These are phyloP conservation scores for Protosalanx chinensis DNA, from an alignment of 2,797 vertebrate species.

Conservation along the genomic window DNA sequence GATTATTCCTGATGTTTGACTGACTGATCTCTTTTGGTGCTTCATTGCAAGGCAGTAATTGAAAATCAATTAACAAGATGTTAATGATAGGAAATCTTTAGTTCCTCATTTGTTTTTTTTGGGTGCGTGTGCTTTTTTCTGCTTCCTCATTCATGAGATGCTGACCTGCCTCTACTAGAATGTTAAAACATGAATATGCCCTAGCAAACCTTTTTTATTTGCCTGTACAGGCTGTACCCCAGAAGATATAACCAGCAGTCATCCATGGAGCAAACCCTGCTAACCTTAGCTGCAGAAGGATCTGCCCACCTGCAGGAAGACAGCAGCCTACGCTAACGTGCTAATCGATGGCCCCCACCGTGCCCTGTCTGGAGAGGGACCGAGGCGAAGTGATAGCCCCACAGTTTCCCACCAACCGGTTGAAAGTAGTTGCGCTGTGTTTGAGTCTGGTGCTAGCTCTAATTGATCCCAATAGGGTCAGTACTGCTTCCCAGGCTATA, in stretches of 20 bases:
- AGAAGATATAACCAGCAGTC: not conserved
- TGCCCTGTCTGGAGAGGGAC: not conserved
- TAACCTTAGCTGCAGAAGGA: conserved; percentile 4
- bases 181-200: not conserved
- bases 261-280: not conserved
- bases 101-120: not conserved
- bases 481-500: not conserved
- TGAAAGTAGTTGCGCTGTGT: conserved; percentile 12
- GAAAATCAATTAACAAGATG: no score
- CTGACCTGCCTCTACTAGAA: not conserved
- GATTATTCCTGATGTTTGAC: not conserved
- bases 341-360: conserved; percentile 15
- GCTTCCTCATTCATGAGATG: not conserved
- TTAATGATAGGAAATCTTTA: no score
- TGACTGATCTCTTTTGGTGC: not conserved
- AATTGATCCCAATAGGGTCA: conserved; percentile 36
- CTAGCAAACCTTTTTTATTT: not conserved
- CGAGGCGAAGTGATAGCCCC: conserved; percentile 7
- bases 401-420: conserved; percentile 9
- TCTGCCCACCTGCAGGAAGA: conserved; percentile 15
- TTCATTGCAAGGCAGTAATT: not conserved
- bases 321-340: conserved; percentile 11
- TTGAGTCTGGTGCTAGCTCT: conserved; percentile 18
- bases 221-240: not conserved
- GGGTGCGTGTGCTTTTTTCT: no score